phyloP scores from a whole-genome alignment of 30 jellyfish, hydroid and myxozoan species.

The Rhopilema esculentum region DNA sequence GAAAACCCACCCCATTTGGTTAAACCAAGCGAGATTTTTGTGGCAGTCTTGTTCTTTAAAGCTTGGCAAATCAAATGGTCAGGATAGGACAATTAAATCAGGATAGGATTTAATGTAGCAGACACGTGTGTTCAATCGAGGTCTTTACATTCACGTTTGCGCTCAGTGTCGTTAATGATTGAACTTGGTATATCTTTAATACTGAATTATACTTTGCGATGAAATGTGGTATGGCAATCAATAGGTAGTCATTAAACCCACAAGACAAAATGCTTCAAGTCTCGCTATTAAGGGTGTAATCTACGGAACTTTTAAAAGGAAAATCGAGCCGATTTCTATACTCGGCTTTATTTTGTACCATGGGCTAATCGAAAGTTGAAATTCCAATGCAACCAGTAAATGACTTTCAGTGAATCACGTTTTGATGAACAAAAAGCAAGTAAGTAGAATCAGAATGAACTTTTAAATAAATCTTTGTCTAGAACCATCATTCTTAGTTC shows the following conservation, averaged over 20 bases:
- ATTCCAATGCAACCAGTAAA: background rate
- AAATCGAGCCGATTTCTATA: background rate
- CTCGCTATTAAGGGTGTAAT: background rate
- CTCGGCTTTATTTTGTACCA: background rate
- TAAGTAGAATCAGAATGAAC: background rate
- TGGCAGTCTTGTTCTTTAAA: too few species aligned
- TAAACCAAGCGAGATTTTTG: too few species aligned
- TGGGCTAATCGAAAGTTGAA: background rate
- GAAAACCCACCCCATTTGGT: too few species aligned
- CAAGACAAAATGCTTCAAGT: background rate
- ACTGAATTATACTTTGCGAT: background rate
- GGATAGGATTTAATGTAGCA: background rate
- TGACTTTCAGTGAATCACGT: background rate
- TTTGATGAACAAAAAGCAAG: background rate
- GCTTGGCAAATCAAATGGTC: too few species aligned
- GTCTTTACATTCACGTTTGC: background rate
- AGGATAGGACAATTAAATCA: too few species aligned
- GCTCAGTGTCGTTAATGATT: background rate
- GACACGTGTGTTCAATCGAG: background rate
- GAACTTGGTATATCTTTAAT: background rate
- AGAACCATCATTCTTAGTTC: too few species aligned
- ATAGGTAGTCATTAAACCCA: background rate
- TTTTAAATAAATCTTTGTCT: too few species aligned
- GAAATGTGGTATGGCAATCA: too few species aligned
- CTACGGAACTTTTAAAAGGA: background rate